These are phyloP conservation scores for Enteromius anoplus DNA, from an alignment of 2,797 vertebrate genomes.

Conservation along the genomic window DNA sequence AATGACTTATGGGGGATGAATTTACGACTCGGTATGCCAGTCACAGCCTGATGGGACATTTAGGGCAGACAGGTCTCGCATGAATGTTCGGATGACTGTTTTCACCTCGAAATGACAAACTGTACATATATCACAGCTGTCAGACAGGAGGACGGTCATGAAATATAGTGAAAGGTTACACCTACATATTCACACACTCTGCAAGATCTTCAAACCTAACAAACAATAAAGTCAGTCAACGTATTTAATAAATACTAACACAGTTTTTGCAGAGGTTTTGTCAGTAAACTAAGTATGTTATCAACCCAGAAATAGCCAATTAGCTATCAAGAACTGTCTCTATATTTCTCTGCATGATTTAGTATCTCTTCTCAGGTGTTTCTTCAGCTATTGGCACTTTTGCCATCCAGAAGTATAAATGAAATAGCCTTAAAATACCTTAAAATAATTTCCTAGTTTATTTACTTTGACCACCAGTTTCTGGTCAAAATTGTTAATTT, in stretches of 20 bases:
- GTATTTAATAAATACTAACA: not conserved
- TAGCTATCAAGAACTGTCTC: not conserved
- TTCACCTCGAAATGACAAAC: slow-evolving; percentile 39
- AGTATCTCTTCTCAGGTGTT: not conserved
- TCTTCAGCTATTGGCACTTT: not conserved
- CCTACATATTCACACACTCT: not conserved
- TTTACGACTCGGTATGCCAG: slow-evolving; percentile 21
- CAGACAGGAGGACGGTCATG: slow-evolving; percentile 9
- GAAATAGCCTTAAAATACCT: not conserved
- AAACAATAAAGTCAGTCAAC: not conserved
- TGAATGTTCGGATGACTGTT: not conserved
- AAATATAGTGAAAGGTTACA: slow-evolving; percentile 1
- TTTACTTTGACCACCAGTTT: not conserved
- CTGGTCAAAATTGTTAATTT: not conserved
- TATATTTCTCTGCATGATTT: not conserved
- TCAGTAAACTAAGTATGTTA: not conserved
- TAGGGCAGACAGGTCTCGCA: slow-evolving; percentile 31
- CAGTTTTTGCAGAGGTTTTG: not conserved
- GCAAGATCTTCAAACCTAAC: not conserved
- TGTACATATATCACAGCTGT: slow-evolving; percentile 37
- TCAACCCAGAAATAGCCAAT: not conserved
- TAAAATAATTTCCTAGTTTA: not conserved
- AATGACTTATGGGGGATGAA: slow-evolving; percentile 21
- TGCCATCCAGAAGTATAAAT: not conserved
- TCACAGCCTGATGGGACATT: slow-evolving; percentile 19